Percentiles rank a stretch among this genome's conserved stretches.
Evolutionary conservation across 2,797 vertebrate species (phyloP).

Genomic region (Pantherophis alleghaniensis): DNA sequence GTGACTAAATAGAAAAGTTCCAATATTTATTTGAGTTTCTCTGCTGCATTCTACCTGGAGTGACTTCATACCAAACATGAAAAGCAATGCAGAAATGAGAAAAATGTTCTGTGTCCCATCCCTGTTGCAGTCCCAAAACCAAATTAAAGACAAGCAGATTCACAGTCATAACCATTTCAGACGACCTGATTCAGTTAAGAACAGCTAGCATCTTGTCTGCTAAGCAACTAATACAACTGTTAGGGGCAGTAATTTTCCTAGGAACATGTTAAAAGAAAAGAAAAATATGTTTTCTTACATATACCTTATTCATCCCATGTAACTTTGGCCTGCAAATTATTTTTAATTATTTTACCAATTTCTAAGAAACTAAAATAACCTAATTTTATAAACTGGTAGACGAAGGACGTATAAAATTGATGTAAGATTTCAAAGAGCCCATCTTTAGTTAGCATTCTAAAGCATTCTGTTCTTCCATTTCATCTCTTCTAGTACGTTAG

Average conservation of each 20-base stretch:
- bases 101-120: background rate
- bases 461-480: background rate
- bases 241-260: background rate
- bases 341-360: background rate
- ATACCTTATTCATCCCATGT: conserved; percentile 1
- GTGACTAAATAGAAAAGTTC: background rate
- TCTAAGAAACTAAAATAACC: background rate
- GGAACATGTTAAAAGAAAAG: background rate
- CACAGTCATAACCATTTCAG: background rate
- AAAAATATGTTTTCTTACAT: conserved; percentile 2
- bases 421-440: background rate
- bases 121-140: background rate
- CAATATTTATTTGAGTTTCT: background rate
- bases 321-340: background rate
- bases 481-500: background rate
- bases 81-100: background rate
- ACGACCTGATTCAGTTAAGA: background rate
- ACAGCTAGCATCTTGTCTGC: background rate
- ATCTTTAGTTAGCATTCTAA: background rate
- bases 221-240: background rate
- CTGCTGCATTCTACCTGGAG: background rate
- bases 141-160: background rate
- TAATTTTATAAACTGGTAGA: rapidly evolving
- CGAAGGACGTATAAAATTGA: background rate
- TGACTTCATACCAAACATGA: background rate